phyloP scores from a whole-genome alignment of 1,140 invertebrate species.

The Drosophila repletoides region DNA sequence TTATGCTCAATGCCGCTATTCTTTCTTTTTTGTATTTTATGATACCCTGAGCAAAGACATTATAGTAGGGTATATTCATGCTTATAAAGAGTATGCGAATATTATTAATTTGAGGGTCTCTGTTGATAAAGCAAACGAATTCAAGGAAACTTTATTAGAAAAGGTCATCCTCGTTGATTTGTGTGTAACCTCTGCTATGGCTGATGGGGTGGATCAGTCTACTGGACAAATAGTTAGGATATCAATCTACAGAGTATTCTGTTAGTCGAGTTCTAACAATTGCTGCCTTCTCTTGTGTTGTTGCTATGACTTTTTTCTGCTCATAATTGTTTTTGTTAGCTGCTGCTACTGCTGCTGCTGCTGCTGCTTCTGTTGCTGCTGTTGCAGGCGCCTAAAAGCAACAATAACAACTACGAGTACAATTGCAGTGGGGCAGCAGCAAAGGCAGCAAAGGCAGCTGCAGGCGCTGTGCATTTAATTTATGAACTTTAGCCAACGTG shows the following conservation, averaged over 20 bases:
- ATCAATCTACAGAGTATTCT: background rate
- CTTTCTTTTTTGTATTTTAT: background rate
- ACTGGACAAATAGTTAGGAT: background rate
- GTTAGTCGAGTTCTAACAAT: background rate
- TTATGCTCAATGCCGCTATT: constrained; percentile 30
- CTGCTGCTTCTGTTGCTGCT: background rate
- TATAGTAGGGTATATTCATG: too few species aligned
- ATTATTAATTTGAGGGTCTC: too few species aligned
- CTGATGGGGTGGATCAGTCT: too few species aligned
- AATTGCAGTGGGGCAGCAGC: background rate
- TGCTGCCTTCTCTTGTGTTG: background rate
- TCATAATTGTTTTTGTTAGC: constrained; percentile 35
- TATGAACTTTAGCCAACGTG: constrained; percentile 29
- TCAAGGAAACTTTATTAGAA: too few species aligned
- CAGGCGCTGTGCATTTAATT: constrained; percentile 23
- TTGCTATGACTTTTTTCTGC: background rate
- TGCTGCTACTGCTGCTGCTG: background rate
- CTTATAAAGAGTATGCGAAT: too few species aligned
- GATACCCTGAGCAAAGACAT: background rate
- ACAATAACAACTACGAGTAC: background rate
- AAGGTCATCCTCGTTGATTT: too few species aligned
- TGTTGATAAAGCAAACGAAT: too few species aligned
- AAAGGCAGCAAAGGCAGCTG: constrained; percentile 11
- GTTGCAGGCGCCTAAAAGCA: constrained; percentile 5
- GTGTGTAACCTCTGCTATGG: too few species aligned